Percentiles rank a stretch among this genome's conserved stretches.
Conservation (phyloP, 2,888 invertebrate species). For the Stenotaenia linearis region DNA sequence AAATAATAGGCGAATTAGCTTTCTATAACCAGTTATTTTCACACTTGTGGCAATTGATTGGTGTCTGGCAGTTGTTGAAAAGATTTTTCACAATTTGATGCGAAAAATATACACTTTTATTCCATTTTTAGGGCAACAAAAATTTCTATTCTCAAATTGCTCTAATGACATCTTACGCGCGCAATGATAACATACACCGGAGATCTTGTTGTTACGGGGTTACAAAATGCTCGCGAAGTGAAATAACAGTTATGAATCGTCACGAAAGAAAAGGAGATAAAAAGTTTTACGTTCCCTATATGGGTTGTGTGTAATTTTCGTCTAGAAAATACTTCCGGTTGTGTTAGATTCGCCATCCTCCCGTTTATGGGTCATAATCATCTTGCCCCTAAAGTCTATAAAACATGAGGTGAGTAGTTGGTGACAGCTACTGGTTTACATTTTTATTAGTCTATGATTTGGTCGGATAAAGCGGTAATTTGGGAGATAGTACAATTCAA, state of each 20-base stretch:
- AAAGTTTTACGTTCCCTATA: too few species aligned
- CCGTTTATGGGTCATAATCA: not conserved
- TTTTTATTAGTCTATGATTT: slow-evolving; percentile 4
- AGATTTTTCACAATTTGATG: not conserved
- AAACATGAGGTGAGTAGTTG: slow-evolving; percentile 5
- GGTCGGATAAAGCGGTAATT: not conserved
- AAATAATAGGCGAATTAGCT: not conserved
- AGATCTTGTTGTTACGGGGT: not conserved
- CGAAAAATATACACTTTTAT: not conserved
- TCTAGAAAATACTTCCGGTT: not conserved
- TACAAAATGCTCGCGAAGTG: not conserved
- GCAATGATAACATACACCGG: not conserved
- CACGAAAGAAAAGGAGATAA: too few species aligned
- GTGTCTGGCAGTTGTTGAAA: not conserved
- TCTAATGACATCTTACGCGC: not conserved
- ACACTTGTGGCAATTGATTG: not conserved
- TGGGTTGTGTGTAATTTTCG: not conserved
- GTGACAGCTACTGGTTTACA: not conserved
- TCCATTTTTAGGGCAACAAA: not conserved
- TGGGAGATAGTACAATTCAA: not conserved
- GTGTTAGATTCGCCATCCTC: not conserved
- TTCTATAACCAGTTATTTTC: not conserved
- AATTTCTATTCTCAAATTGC: not conserved
- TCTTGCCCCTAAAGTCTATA: not conserved
- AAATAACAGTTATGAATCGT: not conserved